Conservation (phyloP, 2,113 vertebrate genomes). For the Microtus ochrogaster region DNA sequence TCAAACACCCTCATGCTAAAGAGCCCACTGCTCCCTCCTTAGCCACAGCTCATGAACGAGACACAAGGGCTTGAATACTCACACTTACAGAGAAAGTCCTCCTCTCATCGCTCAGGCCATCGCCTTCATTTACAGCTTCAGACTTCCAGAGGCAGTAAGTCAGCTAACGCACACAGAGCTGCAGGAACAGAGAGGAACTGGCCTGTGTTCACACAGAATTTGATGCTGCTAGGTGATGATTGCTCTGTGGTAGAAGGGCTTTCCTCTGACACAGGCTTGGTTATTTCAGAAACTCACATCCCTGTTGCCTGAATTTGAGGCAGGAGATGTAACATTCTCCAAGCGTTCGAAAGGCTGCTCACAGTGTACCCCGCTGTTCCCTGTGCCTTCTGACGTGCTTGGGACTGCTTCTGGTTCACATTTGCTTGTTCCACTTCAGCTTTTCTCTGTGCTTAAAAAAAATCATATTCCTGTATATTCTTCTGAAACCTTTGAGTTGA, state of each 20-base stretch:
- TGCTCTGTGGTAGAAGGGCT: background rate
- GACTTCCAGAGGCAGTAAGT: background rate
- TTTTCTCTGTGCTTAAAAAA: background rate
- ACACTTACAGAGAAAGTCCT: background rate
- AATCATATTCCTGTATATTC: background rate
- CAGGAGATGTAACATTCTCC: background rate
- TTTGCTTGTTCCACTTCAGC: background rate
- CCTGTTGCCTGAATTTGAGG: too few relatives aligned
- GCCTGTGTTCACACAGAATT: background rate
- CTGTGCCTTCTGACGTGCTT: background rate
- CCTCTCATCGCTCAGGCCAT: background rate
- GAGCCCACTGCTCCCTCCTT: background rate
- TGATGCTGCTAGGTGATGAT: background rate
- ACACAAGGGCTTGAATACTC: background rate
- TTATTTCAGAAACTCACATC: background rate
- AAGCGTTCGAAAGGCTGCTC: background rate
- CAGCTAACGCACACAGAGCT: background rate
- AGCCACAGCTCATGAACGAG: background rate
- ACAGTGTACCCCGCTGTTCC: background rate
- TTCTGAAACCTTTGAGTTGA: background rate
- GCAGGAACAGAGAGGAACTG: background rate
- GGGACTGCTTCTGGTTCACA: background rate
- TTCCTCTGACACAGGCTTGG: background rate
- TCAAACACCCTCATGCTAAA: background rate
- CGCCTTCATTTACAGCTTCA: background rate